These are phyloP conservation scores for Nasonovia ribisnigri DNA, from an alignment of 2,888 invertebrate species.

Conservation along the genomic window DNA sequence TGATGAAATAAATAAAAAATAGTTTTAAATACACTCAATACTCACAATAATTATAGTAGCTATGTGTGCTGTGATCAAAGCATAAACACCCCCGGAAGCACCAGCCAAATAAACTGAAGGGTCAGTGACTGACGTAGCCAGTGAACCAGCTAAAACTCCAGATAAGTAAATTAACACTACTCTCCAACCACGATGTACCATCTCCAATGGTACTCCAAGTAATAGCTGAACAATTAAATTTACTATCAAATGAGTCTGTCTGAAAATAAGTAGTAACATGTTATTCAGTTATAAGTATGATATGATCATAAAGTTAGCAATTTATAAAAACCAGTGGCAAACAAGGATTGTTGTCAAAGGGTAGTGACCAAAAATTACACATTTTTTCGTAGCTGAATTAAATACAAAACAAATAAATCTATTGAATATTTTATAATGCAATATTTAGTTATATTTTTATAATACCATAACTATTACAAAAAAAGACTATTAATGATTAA, in stretches of 20 bases:
- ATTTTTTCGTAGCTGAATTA: background rate
- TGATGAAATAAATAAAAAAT: conserved; percentile 13
- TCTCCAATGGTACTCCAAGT: conserved; percentile 93
- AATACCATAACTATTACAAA: background rate
- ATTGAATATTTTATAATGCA: background rate
- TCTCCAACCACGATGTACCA: conserved; percentile 97
- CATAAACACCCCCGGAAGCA: conserved; percentile 96
- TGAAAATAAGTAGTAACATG: conserved; percentile 69
- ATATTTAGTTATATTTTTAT: too few species aligned
- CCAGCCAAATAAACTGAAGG: conserved; percentile 88
- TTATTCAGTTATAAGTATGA: background rate
- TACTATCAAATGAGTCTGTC: conserved; percentile 87
- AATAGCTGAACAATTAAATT: conserved; percentile 93
- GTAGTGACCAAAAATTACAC: background rate
- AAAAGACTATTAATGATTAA: background rate
- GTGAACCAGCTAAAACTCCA: conserved; percentile 87
- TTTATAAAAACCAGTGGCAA: background rate
- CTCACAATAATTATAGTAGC: conserved; percentile 89
- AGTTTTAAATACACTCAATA: background rate
- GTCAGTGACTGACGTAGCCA: conserved; percentile 85
- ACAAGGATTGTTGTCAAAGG: background rate
- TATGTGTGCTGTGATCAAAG: conserved; percentile 92
- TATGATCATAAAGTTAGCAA: background rate
- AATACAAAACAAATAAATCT: background rate
- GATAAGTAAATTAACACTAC: conserved; percentile 86